A percentile compares a stretch with the other conserved stretches of the same genome.
These are phyloP conservation scores for Latrodectus elegans DNA, from an alignment of 2,888 invertebrate genomes.

Conservation along the genomic window DNA sequence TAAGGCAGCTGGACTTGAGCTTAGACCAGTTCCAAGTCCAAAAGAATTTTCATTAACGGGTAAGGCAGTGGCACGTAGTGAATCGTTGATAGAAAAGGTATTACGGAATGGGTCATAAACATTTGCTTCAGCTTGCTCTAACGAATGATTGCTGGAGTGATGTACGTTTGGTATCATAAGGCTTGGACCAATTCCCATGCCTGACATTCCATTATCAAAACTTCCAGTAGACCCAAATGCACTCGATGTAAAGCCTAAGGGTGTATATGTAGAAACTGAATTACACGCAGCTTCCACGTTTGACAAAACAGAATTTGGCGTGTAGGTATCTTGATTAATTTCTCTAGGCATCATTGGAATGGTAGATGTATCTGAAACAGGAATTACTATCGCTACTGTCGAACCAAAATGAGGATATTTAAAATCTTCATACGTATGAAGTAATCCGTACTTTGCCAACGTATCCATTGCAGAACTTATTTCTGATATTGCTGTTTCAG, in stretches of 20 bases:
- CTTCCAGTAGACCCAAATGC: conserved; percentile 73
- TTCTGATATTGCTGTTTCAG: conserved; percentile 90
- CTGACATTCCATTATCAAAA: conserved; percentile 68
- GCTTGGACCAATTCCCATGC: conserved; percentile 46
- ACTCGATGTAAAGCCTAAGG: conserved; percentile 65
- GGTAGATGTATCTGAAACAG: conserved; percentile 46
- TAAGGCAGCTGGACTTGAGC: conserved; percentile 63
- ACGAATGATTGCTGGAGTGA: conserved; percentile 67
- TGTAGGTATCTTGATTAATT: conserved; percentile 59
- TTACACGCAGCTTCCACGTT: conserved; percentile 27
- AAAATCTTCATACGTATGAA: no score
- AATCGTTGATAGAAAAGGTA: conserved; percentile 71
- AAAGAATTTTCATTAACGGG: conserved; percentile 85
- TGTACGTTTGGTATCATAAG: conserved; percentile 69
- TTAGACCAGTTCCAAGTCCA: conserved; percentile 82
- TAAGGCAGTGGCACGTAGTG: conserved; percentile 75
- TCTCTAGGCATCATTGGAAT: conserved; percentile 42
- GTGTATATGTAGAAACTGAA: conserved; percentile 30
- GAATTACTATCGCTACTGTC: conserved; percentile 43
- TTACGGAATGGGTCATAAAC: conserved; percentile 71
- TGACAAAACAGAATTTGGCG: conserved; percentile 31
- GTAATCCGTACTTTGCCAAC: no score
- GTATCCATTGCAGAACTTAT: conserved; percentile 92
- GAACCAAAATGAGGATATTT: no score
- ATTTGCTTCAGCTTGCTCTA: conserved; percentile 63